phyloP scores from a whole-genome alignment of 2,888 invertebrate species.

The Empis stercorea region DNA sequence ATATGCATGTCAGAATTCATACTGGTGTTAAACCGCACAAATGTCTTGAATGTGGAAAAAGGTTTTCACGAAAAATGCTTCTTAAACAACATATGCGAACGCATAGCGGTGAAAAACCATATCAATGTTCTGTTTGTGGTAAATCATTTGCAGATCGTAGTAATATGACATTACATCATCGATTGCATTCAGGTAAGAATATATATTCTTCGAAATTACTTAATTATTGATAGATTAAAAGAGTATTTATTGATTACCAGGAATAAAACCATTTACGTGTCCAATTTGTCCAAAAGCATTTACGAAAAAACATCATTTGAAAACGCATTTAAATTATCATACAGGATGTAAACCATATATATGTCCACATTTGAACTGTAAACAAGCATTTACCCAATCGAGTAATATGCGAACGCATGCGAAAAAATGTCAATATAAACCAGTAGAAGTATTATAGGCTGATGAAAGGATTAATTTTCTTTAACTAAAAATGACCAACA shows the following conservation, averaged over 20 bases:
- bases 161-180: slow-evolving; percentile 71
- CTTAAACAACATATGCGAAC: slow-evolving; percentile 71
- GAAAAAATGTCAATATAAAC: slow-evolving; percentile 52
- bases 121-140: slow-evolving; percentile 65
- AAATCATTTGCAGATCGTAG: slow-evolving; percentile 74
- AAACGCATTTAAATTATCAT: slow-evolving; percentile 74
- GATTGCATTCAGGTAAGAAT: slow-evolving; percentile 65
- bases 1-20: slow-evolving; percentile 75
- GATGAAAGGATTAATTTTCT: too few relatives aligned
- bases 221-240: too few relatives aligned
- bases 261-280: slow-evolving; percentile 62
- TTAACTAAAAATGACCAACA: too few relatives aligned
- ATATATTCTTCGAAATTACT: too few relatives aligned
- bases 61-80: slow-evolving; percentile 75
- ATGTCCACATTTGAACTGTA: slow-evolving; percentile 53
- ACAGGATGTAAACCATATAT: slow-evolving; percentile 70
- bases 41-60: slow-evolving; percentile 58
- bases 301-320: slow-evolving; percentile 74
- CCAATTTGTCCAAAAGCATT: slow-evolving; percentile 54
- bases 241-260: slow-evolving; percentile 33
- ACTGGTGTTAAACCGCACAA: slow-evolving; percentile 70
- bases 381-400: slow-evolving; percentile 67
- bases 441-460: slow-evolving; percentile 11
- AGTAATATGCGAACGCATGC: slow-evolving; percentile 78
- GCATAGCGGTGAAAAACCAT: slow-evolving; percentile 68